Conservation (phyloP, 1,140 invertebrate genomes). For the Mamestra configurata region DNA sequence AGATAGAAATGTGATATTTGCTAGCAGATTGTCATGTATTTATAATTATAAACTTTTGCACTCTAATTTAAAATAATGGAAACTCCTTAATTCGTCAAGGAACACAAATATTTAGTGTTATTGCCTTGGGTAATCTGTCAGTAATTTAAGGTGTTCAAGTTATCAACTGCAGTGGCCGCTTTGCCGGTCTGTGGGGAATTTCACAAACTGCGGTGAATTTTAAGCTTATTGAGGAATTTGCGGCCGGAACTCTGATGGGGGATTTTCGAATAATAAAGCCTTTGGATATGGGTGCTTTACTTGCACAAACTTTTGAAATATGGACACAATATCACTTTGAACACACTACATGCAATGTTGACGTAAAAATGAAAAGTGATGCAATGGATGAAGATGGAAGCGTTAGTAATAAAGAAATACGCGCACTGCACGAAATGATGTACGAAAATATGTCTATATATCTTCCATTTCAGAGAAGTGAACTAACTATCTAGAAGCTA, state of each 20-base stretch:
- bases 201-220: slow-evolving; percentile 39
- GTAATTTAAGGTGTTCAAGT: slow-evolving; percentile 16
- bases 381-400: too few relatives aligned
- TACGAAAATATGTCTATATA: too few relatives aligned
- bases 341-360: too few relatives aligned
- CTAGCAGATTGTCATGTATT: too few relatives aligned
- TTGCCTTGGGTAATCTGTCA: neutral
- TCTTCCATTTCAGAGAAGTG: too few relatives aligned
- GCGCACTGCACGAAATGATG: too few relatives aligned
- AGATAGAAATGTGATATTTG: too few relatives aligned
- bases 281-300: neutral
- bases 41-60: too few relatives aligned
- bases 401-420: neutral
- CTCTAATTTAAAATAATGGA: too few relatives aligned
- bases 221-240: slow-evolving; percentile 40
- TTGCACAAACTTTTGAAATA: slow-evolving; percentile 9
- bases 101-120: slow-evolving; percentile 1
- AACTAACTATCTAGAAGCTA: too few relatives aligned
- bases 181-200: slow-evolving; percentile 32
- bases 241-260: slow-evolving; percentile 32
- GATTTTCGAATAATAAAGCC: slow-evolving; percentile 35
- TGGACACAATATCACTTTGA: neutral
- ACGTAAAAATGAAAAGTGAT: neutral
- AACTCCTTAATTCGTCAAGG: neutral
- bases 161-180: slow-evolving; percentile 9